Evolutionary conservation across 2,113 vertebrate genomes (phyloP).

Genomic region (Lasiurus borealis): DNA sequence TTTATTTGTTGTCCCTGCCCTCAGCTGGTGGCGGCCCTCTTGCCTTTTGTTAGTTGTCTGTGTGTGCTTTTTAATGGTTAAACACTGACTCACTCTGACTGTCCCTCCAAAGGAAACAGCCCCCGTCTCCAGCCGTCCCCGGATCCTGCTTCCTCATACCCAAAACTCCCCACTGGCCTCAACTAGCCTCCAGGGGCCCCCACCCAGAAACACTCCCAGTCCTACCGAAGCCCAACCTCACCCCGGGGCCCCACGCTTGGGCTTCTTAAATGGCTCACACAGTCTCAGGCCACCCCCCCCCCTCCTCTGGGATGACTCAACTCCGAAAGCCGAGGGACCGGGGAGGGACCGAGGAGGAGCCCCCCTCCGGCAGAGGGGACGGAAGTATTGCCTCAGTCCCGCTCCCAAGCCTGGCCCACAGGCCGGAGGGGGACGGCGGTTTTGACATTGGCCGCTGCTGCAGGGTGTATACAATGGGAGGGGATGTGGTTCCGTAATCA

Average conservation of each 20-base stretch:
- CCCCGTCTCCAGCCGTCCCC: conserved; percentile 83
- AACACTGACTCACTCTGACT: conserved; percentile 89
- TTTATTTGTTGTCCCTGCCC: conserved; percentile 85
- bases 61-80: conserved; percentile 85
- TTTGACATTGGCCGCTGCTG: conserved; percentile 84
- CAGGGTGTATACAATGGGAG: conserved; percentile 84
- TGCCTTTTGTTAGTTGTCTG: conserved; percentile 78
- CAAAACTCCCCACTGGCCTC: conserved; percentile 51
- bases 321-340: conserved; percentile 59
- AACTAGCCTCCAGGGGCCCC: conserved; percentile 56
- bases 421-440: conserved; percentile 75
- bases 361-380: conserved; percentile 64
- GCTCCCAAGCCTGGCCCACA: conserved; percentile 59
- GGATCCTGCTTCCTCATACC: conserved; percentile 85
- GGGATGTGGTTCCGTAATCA: conserved; percentile 72
- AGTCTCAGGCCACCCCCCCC: conserved; percentile 56
- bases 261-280: conserved; percentile 66
- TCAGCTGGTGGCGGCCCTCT: conserved; percentile 64
- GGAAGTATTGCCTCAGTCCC: conserved; percentile 73
- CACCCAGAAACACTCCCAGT: conserved; percentile 70
- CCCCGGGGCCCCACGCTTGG: conserved; percentile 64
- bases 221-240: conserved; percentile 38
- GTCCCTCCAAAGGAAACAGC: conserved; percentile 87
- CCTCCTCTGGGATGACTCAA: conserved; percentile 78
- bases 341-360: conserved; percentile 50